Evolutionary conservation across 2,888 invertebrate genomes (phyloP).

Genomic region (Coenonympha arcania): DNA sequence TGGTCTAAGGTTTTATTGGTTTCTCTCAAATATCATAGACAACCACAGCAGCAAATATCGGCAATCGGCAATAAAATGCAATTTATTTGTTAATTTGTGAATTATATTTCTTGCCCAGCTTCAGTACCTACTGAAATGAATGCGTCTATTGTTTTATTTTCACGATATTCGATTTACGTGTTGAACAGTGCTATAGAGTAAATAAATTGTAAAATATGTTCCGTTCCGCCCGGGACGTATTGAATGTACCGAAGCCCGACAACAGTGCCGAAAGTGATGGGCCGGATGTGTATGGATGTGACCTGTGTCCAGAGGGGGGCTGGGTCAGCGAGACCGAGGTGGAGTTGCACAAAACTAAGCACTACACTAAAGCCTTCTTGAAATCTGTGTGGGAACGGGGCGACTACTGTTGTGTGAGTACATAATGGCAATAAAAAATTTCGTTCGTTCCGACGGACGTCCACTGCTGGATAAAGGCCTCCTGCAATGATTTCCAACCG

Average conservation of each 20-base stretch:
- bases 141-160: too few relatives aligned
- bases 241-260: background rate
- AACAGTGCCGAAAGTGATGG: background rate
- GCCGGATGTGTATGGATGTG: background rate
- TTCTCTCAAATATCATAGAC: too few relatives aligned
- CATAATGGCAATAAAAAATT: background rate
- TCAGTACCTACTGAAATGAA: too few relatives aligned
- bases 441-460: too few relatives aligned
- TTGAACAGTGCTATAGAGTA: background rate
- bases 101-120: too few relatives aligned
- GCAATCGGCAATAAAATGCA: too few relatives aligned
- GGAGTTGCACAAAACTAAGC: constrained; percentile 41
- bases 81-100: too few relatives aligned
- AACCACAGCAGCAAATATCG: too few relatives aligned
- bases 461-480: too few relatives aligned
- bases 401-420: constrained; percentile 29
- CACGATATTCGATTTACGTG: too few relatives aligned
- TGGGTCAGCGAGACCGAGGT: constrained; percentile 47
- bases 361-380: constrained; percentile 17
- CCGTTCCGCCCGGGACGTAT: background rate
- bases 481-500: too few relatives aligned
- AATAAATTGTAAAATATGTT: background rate
- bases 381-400: background rate
- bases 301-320: constrained; percentile 30
- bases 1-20: too few relatives aligned